Evolutionary conservation across 2,113 vertebrate genomes (phyloP).

Genomic region (Steatornis caripensis): DNA sequence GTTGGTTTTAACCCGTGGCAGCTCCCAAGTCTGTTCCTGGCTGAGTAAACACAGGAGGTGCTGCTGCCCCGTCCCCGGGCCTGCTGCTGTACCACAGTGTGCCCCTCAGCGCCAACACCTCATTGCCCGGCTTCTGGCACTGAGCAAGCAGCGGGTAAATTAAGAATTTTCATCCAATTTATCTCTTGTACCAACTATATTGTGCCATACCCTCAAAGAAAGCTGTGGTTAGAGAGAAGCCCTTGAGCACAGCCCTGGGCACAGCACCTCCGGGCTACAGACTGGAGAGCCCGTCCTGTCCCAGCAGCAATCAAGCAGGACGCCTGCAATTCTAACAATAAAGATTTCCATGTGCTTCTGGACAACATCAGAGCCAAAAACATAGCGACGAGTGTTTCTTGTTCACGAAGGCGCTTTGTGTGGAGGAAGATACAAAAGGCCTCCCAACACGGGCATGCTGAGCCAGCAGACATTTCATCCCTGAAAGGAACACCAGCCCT

Average conservation of each 20-base stretch:
- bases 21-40: neutral
- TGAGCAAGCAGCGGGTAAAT: neutral
- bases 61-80: neutral
- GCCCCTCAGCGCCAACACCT: rapidly evolving
- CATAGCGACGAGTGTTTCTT: rapidly evolving
- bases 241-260: rapidly evolving
- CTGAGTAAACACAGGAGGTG: rapidly evolving
- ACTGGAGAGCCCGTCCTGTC: rapidly evolving
- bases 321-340: neutral
- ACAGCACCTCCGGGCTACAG: neutral
- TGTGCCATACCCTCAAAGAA: rapidly evolving
- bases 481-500: neutral
- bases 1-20: neutral
- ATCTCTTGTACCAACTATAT: neutral
- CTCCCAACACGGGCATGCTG: rapidly evolving
- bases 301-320: neutral
- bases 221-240: rapidly evolving
- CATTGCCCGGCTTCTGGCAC: rapidly evolving
- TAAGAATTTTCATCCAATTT: neutral
- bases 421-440: neutral
- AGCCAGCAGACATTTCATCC: neutral
- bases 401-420: neutral
- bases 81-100: rapidly evolving
- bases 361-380: neutral
- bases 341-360: neutral